phyloP scores from a whole-genome alignment of 2,113 vertebrate species.

The Sebastes fasciatus region DNA sequence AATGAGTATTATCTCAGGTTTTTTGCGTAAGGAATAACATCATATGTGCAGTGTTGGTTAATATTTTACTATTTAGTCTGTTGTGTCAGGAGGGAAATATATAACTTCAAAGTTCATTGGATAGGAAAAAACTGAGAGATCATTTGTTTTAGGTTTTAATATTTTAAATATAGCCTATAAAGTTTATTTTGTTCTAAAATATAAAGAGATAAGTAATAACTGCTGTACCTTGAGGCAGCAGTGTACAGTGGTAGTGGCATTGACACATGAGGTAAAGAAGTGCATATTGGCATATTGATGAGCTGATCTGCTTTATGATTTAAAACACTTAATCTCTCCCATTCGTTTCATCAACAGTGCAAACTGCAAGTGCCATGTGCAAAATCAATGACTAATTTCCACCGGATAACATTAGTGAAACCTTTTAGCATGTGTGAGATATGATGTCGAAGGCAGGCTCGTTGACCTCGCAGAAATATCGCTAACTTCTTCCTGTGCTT shows the following conservation, averaged over 20 bases:
- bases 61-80: neutral
- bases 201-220: neutral
- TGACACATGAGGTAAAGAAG: constrained; percentile 39
- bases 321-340: constrained; percentile 72
- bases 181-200: neutral
- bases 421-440: constrained; percentile 67
- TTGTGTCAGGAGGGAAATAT: neutral
- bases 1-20: neutral
- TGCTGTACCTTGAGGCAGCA: neutral
- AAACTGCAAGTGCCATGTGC: constrained; percentile 55
- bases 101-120: neutral
- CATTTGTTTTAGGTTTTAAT: neutral
- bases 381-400: constrained; percentile 82
- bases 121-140: neutral
- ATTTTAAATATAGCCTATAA: neutral
- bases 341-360: constrained; percentile 68
- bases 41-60: neutral
- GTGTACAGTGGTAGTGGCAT: neutral
- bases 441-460: constrained; percentile 30
- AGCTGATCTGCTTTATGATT: constrained; percentile 77
- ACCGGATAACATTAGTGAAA: constrained; percentile 73
- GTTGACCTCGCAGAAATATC: constrained; percentile 54
- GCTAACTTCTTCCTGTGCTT: constrained; percentile 31
- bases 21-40: neutral
- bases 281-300: constrained; percentile 62